Base-by-base conservation (phyloP, 2,113 vertebrate genomes). In the Ailuropoda melanoleuca region DNA sequence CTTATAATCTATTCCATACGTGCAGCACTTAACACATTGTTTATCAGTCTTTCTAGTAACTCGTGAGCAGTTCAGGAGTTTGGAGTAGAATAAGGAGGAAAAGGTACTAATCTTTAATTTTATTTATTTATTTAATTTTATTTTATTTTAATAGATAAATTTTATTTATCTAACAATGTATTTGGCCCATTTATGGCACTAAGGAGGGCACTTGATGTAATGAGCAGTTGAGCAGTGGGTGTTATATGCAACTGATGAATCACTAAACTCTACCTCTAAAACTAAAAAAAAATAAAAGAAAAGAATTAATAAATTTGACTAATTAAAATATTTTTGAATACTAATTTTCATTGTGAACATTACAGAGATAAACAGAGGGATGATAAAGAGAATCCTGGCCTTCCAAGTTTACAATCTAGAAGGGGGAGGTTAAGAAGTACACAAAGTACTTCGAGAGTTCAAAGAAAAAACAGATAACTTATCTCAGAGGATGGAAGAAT, bases 251-350 rank as follows among this genome's bases (percentile, higher is more conserved):
- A 68, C 34, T 37, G n/a, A 37, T 37, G 34, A 68, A n/a, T 66
- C 31, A 34, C 31, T 66, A 66, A n/a, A 68, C 17, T n/a, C 66
- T 68, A 19, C 66, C 34, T 68, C 66, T 37, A 34, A 68, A 68
- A 68, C 66, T 19, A 19, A 37, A 68, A 68, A 19, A 68, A 66
- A 19, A 24, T 3, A 55, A 55, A 56, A 21, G 50, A 23, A 9
- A 86, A 50, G 88, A 84, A 88, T 88, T 68, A 90, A 95, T 86
- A 19, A 48, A 84, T 78, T 34, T 53, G 43, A 90, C 39, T 96
- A 66, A 93, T 85, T 96, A 43, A 74, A 80, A 64, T 62, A 84
- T 58, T 68, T 91, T 23, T 92, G 13, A 74, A 48, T 89, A 92
- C 9, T 17, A 77, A 64, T 74, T 95, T 96, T 77, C 90, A 96